Evolutionary conservation across 2,797 vertebrate genomes (phyloP).

Genomic region (Garrulus glandarius): DNA sequence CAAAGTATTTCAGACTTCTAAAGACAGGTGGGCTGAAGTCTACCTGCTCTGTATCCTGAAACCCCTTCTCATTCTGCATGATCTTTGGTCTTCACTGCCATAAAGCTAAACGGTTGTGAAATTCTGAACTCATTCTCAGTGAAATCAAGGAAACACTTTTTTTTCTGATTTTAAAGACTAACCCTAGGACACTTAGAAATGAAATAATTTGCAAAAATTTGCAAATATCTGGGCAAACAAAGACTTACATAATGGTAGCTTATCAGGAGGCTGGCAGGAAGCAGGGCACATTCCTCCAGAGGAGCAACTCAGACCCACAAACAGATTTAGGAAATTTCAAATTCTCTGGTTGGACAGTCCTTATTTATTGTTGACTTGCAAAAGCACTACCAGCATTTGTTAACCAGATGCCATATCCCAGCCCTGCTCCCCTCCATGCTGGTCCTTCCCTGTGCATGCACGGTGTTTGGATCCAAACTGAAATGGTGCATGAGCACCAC

Average conservation of each 20-base stretch:
- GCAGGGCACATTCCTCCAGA: not conserved
- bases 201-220: not conserved
- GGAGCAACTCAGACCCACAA: not conserved
- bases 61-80: not conserved
- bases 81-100: not conserved
- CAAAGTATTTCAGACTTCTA: not conserved
- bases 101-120: not conserved
- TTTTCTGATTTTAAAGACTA: not conserved
- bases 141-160: not conserved
- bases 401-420: not conserved
- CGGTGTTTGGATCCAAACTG: fast-evolving
- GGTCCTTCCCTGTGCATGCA: too few relatives aligned
- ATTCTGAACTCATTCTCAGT: not conserved
- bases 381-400: not conserved
- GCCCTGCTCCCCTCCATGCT: not conserved
- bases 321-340: not conserved
- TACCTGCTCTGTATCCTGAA: not conserved
- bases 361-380: not conserved
- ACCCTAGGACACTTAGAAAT: not conserved
- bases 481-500: not conserved
- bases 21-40: not conserved
- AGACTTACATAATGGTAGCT: fast-evolving
- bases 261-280: not conserved
- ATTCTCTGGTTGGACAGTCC: not conserved
- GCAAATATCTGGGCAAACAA: not conserved